Evolutionary conservation across 2,113 vertebrate species (phyloP), one percentile per base, ranked within the genome.

Genomic region (Hippocampus guttulatus): DNA sequence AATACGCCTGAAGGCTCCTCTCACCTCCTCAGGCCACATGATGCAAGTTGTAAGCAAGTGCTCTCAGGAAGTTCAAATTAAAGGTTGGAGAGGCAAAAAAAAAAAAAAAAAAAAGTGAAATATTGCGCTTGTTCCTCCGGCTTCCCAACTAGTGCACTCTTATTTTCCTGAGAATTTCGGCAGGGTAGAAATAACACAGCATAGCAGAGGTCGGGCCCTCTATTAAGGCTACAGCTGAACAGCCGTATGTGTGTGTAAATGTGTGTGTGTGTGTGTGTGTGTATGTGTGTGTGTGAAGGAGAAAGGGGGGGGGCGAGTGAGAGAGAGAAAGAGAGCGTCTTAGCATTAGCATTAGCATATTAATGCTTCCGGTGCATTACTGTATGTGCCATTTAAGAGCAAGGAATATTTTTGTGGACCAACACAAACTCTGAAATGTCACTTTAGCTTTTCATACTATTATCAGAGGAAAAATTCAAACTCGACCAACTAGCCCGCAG

Each of bases 191-290:
- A 90, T 88, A 89, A 87, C 80, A 82, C 78, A 73, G 77, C 81
- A 75, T 81, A 80, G 81, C 63, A 61, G 79, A 88, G 89, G 90
- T 90, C 88, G 90, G 81, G 86, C 81, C 88, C 88, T 88, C 90
- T 82, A 90, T 91, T 91, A 91, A 80, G 74, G 68, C 73, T 76
- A 74, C 69, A 85, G 85, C 75, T 71, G 77, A 88, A 84, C 84
- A 76, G 81, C 83, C 74, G 77, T 69, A 62, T 58, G 63, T 73
- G 60, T 55, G 67, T 67, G 70, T 57, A 52, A 63, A 45, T 67
- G 47, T 51, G 47, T 68, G 70, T 71, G 43, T 38, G 5, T 33
- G 55, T 71, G 61, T 60, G 49, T 52, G 67, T 20, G 23, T 20
- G n/a, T n/a, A n/a, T 71, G 43, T 33, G 4, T 33, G 49, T 71